phyloP scores from a whole-genome alignment of 2,797 vertebrate genomes.

The Microcaecilia unicolor region DNA sequence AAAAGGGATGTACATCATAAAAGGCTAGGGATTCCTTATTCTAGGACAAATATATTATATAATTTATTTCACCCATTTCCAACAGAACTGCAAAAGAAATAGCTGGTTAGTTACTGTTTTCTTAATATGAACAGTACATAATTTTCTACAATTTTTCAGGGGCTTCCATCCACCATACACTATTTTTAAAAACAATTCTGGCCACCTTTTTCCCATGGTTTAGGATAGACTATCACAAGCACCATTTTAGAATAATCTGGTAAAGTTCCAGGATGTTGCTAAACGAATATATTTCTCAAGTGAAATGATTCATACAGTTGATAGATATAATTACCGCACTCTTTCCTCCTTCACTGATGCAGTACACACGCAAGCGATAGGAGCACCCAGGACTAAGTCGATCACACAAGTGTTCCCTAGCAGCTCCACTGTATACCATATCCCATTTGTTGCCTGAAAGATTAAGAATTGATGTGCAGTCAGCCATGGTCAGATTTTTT shows the following conservation, averaged over 20 bases:
- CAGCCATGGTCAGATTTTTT: constrained; percentile 14
- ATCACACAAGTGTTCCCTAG: constrained; percentile 77
- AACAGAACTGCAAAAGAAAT: too few relatives aligned
- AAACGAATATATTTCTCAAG: neutral
- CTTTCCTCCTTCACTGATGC: constrained; percentile 85
- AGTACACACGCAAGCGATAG: constrained; percentile 81
- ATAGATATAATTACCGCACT: constrained; percentile 79
- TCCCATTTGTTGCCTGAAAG: constrained; percentile 79
- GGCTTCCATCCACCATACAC: too few relatives aligned
- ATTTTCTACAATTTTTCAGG: too few relatives aligned
- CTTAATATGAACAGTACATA: too few relatives aligned
- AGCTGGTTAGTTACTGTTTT: too few relatives aligned
- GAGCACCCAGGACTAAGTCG: constrained; percentile 79
- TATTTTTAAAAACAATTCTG: too few relatives aligned
- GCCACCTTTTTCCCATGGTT: too few relatives aligned
- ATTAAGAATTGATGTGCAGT: constrained; percentile 19
- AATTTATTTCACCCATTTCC: too few relatives aligned
- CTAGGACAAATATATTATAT: too few relatives aligned
- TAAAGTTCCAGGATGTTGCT: neutral
- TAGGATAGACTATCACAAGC: too few relatives aligned
- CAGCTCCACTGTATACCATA: constrained; percentile 71
- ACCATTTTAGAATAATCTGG: neutral
- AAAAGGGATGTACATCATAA: too few relatives aligned
- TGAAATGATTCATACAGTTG: neutral
- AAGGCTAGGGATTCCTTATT: too few relatives aligned